These are phyloP conservation scores for Sclerodermus sp. DNA, from an alignment of 2,888 invertebrate species.

Conservation along the genomic window DNA sequence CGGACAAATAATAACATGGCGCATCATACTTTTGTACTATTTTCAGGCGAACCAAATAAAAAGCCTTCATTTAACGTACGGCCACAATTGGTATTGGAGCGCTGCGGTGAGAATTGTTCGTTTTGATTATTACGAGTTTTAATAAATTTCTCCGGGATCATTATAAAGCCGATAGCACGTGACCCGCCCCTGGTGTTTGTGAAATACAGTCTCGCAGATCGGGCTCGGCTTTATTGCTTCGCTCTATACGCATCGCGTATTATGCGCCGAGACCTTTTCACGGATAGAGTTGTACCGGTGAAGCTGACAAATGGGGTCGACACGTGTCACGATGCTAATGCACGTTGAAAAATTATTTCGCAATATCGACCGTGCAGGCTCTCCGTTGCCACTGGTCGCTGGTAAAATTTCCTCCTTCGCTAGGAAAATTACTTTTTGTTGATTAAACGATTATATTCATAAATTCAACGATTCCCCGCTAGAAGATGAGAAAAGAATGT, in stretches of 20 bases:
- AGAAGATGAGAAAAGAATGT: too few species aligned
- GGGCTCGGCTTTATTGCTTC: constrained; percentile 19
- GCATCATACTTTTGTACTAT: too few species aligned
- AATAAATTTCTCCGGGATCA: constrained; percentile 33
- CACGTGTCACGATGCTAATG: constrained; percentile 40
- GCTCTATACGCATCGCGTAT: constrained; percentile 6
- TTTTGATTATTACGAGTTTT: constrained; percentile 27
- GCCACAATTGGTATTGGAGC: too few species aligned
- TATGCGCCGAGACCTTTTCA: constrained; percentile 15
- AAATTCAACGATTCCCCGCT: too few species aligned
- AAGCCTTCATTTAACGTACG: too few species aligned
- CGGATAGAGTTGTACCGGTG: constrained; percentile 24
- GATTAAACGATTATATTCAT: not conserved
- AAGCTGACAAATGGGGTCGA: constrained; percentile 27
- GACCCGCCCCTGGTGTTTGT: constrained; percentile 12
- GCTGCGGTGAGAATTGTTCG: too few species aligned
- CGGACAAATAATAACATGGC: too few species aligned
- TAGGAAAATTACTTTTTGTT: not conserved
- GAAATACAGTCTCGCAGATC: constrained; percentile 17
- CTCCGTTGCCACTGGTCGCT: not conserved
- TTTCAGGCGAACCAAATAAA: too few species aligned
- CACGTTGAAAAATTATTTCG: constrained; percentile 41
- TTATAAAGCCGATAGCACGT: constrained; percentile 16
- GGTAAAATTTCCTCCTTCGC: too few species aligned
- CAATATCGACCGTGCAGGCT: constrained; percentile 17